phyloP scores from a whole-genome alignment of 2,797 vertebrate genomes.

The Ctenochaetus hawaiiensis region DNA sequence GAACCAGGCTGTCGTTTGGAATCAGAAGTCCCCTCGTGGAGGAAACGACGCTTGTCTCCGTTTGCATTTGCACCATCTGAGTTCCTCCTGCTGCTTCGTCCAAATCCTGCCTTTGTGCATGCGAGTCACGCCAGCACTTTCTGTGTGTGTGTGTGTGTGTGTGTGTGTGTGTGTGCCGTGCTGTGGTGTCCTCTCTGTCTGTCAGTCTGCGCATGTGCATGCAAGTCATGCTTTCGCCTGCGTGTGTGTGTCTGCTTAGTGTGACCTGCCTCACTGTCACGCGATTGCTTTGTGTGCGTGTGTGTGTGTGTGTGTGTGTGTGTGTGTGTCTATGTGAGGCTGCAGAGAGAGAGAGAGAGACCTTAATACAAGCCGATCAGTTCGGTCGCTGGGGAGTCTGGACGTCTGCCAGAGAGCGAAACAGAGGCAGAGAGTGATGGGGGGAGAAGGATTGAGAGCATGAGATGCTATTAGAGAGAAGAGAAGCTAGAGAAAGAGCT shows the following conservation, averaged over 20 bases:
- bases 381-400: conserved; percentile 57
- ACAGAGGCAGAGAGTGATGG: not conserved
- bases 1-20: conserved; percentile 24
- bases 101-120: conserved; percentile 21
- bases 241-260: conserved; percentile 6
- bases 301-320: conserved; percentile 17
- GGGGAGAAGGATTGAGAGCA: not conserved
- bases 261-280: conserved; percentile 49
- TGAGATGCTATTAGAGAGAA: not conserved
- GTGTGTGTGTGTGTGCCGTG: conserved; percentile 2
- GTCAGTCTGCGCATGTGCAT: conserved; percentile 55
- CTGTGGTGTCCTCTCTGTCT: conserved; percentile 4
- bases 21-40: conserved; percentile 30
- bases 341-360: conserved; percentile 29
- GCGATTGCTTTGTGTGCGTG: conserved; percentile 29
- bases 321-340: conserved; percentile 2
- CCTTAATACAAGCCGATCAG: conserved; percentile 65
- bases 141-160: conserved; percentile 1
- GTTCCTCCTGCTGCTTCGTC: conserved; percentile 23
- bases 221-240: conserved; percentile 46
- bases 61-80: conserved; percentile 40
- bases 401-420: conserved; percentile 55
- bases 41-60: conserved; percentile 52
- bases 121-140: conserved; percentile 41
- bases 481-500: not conserved